Percentiles rank a stretch among this genome's conserved stretches.
Conservation (phyloP, 1,140 invertebrate genomes). For the Cotesia vestalis region DNA sequence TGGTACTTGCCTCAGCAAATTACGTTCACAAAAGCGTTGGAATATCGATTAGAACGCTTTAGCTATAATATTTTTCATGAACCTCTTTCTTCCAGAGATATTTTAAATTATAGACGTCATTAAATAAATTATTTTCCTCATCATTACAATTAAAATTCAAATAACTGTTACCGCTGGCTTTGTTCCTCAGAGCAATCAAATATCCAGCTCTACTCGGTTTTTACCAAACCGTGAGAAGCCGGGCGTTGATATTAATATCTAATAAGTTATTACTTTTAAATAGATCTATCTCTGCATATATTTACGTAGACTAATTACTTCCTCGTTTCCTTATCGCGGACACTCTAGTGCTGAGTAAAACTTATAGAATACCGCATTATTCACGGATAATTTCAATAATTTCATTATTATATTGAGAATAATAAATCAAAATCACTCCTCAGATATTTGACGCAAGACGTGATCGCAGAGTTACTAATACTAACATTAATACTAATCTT, state of each 20-base stretch:
- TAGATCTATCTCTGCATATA: constrained; percentile 19
- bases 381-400: too few species aligned
- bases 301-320: constrained; percentile 41
- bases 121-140: too few species aligned
- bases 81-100: too few species aligned
- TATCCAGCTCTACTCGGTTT: too few species aligned
- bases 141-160: too few species aligned
- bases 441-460: constrained; percentile 39
- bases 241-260: too few species aligned
- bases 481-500: too few species aligned
- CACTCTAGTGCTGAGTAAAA: not conserved
- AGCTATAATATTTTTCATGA: not conserved
- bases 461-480: constrained; percentile 28
- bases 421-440: constrained; percentile 28
- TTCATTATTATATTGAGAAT: constrained; percentile 34
- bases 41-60: constrained; percentile 44
- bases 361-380: too few species aligned
- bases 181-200: too few species aligned
- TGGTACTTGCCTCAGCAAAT: constrained; percentile 33
- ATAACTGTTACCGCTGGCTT: too few species aligned
- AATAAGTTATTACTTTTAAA: constrained; percentile 23
- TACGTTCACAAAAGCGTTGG: constrained; percentile 39
- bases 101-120: too few species aligned
- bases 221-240: too few species aligned
- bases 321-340: constrained; percentile 33